These are phyloP conservation scores for Enteromius unitaeniatus DNA, from an alignment of 2,797 vertebrate species.

Conservation along the genomic window DNA sequence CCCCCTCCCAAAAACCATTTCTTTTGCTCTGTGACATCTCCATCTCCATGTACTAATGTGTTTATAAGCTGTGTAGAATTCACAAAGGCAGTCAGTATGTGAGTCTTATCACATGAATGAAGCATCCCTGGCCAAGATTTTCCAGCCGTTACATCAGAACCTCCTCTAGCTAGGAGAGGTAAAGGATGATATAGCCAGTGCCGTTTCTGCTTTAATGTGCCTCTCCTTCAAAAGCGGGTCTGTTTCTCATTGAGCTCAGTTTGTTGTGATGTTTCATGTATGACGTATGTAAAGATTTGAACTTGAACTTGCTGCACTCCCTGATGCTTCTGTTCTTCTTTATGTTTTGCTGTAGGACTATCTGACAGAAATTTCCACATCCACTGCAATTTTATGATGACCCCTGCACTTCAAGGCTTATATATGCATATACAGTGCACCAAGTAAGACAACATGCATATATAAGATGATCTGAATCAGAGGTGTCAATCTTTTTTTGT, in stretches of 20 bases:
- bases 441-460: background rate
- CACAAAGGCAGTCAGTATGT: constrained; percentile 53
- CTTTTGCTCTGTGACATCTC: constrained; percentile 56
- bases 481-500: background rate
- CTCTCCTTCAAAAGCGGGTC: constrained; percentile 33
- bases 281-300: constrained; percentile 50
- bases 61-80: constrained; percentile 65
- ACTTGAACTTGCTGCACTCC: constrained; percentile 62
- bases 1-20: constrained; percentile 61
- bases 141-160: constrained; percentile 56
- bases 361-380: constrained; percentile 80
- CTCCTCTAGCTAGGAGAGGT: constrained; percentile 49
- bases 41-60: constrained; percentile 60
- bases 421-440: background rate
- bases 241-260: constrained; percentile 39
- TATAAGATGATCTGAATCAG: background rate
- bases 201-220: constrained; percentile 11
- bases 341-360: constrained; percentile 65
- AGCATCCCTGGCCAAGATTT: constrained; percentile 56
- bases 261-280: constrained; percentile 55
- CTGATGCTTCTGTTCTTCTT: constrained; percentile 61
- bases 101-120: constrained; percentile 57
- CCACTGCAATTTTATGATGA: constrained; percentile 72
- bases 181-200: constrained; percentile 40
- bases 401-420: constrained; percentile 50